phyloP scores from a whole-genome alignment of 2,797 vertebrate species.

The Brachyrhaphis roseni region DNA sequence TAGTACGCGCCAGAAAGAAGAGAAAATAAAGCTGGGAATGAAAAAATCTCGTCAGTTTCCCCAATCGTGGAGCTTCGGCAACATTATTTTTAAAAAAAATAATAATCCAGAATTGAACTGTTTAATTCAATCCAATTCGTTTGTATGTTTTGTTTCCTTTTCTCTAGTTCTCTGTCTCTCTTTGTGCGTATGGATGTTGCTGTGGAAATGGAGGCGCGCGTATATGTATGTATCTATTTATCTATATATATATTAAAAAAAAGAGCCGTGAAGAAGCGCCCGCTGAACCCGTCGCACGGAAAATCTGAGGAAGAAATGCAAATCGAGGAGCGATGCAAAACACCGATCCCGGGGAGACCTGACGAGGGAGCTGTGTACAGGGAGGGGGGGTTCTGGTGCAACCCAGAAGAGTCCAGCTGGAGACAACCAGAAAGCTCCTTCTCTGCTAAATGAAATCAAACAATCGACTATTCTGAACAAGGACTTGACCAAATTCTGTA shows the following conservation, averaged over 20 bases:
- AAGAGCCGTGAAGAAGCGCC: constrained; percentile 52
- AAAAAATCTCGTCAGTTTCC: constrained; percentile 63
- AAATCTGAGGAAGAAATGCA: constrained; percentile 81
- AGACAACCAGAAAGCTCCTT: constrained; percentile 16
- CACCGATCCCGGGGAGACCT: constrained; percentile 76
- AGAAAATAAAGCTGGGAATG: constrained; percentile 18
- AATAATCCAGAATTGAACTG: too few relatives aligned
- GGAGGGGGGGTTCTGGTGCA: constrained; percentile 52
- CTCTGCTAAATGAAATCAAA: constrained; percentile 14
- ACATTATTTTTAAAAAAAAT: constrained; percentile 59
- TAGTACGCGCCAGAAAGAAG: constrained; percentile 56
- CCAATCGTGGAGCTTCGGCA: constrained; percentile 57
- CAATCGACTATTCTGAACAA: constrained; percentile 42
- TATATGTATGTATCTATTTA: background rate
- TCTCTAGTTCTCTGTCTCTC: background rate
- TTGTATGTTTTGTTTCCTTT: constrained; percentile 19
- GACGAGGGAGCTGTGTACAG: constrained; percentile 55
- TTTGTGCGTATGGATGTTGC: constrained; percentile 54
- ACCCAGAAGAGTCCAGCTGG: constrained; percentile 53
- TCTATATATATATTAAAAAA: background rate
- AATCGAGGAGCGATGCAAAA: constrained; percentile 83
- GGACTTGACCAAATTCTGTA: constrained; percentile 19
- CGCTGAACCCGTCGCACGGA: constrained; percentile 73
- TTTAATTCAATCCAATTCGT: background rate
- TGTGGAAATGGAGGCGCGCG: constrained; percentile 65